Evolutionary conservation across 2,113 vertebrate genomes (phyloP).

Genomic region (Chloebia gouldiae): DNA sequence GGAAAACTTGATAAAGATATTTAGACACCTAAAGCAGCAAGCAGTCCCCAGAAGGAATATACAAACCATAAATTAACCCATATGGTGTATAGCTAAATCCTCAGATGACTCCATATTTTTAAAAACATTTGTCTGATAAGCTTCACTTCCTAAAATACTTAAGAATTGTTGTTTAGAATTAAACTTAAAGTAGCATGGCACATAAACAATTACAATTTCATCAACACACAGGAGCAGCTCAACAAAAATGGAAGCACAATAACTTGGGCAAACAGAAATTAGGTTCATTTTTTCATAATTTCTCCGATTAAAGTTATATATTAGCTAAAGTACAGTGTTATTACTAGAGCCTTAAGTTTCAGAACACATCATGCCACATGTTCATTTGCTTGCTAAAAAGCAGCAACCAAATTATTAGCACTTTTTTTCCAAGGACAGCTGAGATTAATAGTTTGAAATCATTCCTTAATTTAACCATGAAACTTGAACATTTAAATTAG

Average conservation of each 20-base stretch:
- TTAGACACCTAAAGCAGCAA: not conserved
- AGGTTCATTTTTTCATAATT: conserved; percentile 39
- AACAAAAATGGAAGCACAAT: conserved; percentile 25
- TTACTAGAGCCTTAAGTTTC: conserved; percentile 42
- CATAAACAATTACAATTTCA: not conserved
- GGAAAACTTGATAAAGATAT: not conserved
- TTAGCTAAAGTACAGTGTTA: conserved; percentile 54
- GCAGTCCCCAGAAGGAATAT: not conserved
- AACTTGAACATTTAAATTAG: conserved; percentile 13
- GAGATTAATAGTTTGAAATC: conserved; percentile 54
- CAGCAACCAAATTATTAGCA: conserved; percentile 29
- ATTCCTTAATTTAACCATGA: conserved; percentile 39
- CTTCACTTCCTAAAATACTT: not conserved
- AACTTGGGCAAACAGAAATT: conserved; percentile 51
- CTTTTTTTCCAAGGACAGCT: conserved; percentile 51
- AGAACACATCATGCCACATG: not conserved
- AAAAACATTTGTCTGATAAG: not conserved
- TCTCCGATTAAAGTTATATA: conserved; percentile 53
- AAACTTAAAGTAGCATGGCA: not conserved
- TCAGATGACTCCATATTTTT: not conserved
- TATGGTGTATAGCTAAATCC: not conserved
- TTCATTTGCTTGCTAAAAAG: conserved; percentile 55
- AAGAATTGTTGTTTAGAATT: not conserved
- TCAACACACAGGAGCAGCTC: not conserved
- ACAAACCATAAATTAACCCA: not conserved